Percentiles rank a stretch among this genome's conserved stretches.
Conservation (phyloP, 2,888 invertebrate genomes). For the Conistra vaccinii region DNA sequence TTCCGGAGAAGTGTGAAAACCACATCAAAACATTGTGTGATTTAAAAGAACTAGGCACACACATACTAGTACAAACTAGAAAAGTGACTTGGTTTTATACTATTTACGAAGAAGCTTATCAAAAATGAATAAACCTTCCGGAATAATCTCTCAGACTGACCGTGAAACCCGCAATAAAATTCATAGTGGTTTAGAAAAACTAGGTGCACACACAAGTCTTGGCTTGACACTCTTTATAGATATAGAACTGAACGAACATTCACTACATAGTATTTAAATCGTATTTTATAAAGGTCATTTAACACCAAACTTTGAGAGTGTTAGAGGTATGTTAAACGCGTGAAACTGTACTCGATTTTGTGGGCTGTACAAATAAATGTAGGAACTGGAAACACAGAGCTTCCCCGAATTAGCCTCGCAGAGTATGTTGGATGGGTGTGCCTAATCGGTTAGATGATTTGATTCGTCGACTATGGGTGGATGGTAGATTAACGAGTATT, state of each 20-base stretch:
- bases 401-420: constrained; percentile 33
- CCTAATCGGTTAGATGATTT: constrained; percentile 55
- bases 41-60: background rate
- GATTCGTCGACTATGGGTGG: constrained; percentile 28
- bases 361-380: constrained; percentile 67
- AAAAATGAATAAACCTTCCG: no score
- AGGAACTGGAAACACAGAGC: constrained; percentile 62
- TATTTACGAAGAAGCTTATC: no score
- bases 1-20: background rate
- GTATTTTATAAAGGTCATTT: constrained; percentile 61
- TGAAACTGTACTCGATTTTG: constrained; percentile 78
- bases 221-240: no score
- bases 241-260: background rate
- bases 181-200: no score
- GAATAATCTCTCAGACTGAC: no score
- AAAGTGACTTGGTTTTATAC: no score
- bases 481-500: background rate
- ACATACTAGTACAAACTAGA: no score
- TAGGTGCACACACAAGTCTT: no score
- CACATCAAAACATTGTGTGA: background rate
- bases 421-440: constrained; percentile 40
- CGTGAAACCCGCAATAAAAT: no score
- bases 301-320: constrained; percentile 64
- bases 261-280: constrained; percentile 18
- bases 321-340: constrained; percentile 73